Evolutionary conservation across 2,113 vertebrate genomes (phyloP), one percentile per base, ranked within the genome.

Genomic region (Xiphophorus couchianus): DNA sequence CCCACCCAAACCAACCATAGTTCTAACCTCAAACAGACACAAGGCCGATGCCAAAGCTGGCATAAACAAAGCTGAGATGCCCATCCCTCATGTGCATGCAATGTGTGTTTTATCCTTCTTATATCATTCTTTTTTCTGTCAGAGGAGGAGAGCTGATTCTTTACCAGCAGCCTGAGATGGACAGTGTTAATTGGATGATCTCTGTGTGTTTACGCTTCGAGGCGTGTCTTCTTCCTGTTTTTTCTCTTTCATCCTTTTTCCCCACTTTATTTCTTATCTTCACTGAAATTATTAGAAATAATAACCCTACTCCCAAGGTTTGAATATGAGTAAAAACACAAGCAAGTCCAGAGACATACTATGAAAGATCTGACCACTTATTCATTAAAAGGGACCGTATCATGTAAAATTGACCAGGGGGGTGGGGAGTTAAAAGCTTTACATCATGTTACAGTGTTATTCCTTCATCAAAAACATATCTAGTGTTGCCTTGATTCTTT

Each of bases 71-170:
- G 48, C n/a, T 29, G 51, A 28, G 37, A 65, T 61, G 51, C 37
- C 63, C 73, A 82, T 81, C 15, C 2, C 70, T 44, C 5, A 29
- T 15, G 9, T 67, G 54, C 35, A 66, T 73, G 62, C 54, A 51
- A 17, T 10, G 33, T 11, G 33, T 75, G 76, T 33, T n/a, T 63
- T 27, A 33, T 44, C 19, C 33, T 64, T 4, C 68, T 80, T 74
- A 77, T 83, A 86, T 73, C 15, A 15, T 31, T 70, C 15, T 15
- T 42, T 74, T 28, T 1, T 68, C 71, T 70, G 42, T 74, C 76
- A 64, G 13, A 64, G 62, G 31, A 64, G 31, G 30, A 19, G 62
- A 63, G 25, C 25, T 25, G 17, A 64, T 12, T 31, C 19, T 35
- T 31, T 64, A 44, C 60, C 11, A 14, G 15, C n/a, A 9, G 25